A percentile compares a stretch with the other conserved stretches of the same genome.
These are phyloP conservation scores for Lepidurus arcticus DNA, from an alignment of 1,140 invertebrate species.

Conservation along the genomic window DNA sequence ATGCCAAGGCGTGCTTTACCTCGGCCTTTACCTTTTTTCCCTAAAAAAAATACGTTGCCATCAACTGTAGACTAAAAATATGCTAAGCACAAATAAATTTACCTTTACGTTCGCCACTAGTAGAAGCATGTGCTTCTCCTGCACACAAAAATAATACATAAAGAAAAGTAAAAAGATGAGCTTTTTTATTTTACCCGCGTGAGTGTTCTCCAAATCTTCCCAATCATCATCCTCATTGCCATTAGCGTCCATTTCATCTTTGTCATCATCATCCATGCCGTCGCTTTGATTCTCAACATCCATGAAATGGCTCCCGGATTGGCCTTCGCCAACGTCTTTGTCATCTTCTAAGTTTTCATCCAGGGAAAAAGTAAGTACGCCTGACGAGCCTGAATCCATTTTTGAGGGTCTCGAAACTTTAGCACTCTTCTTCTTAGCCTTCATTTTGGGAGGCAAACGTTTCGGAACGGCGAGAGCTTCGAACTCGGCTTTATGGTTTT, in stretches of 20 bases:
- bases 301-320: not conserved
- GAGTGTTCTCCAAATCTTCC: constrained; percentile 17
- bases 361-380: not conserved
- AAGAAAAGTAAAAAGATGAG: not conserved
- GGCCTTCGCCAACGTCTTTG: not conserved
- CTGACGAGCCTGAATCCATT: not conserved
- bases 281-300: not conserved
- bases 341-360: not conserved
- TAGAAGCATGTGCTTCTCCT: not conserved
- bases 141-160: not conserved
- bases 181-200: not conserved
- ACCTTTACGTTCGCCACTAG: constrained; percentile 4
- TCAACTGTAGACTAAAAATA: not conserved
- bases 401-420: not conserved
- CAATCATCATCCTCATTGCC: not conserved
- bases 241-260: not conserved
- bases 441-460: not conserved
- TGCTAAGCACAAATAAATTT: not conserved
- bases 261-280: not conserved
- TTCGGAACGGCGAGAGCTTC: not conserved
- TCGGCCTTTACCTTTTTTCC: constrained; percentile 7
- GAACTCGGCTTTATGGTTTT: not conserved
- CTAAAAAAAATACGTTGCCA: not conserved
- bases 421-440: not conserved
- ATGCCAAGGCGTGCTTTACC: not conserved